Evolutionary conservation across 2,888 invertebrate genomes (phyloP), one percentile per base, ranked within the genome.

Genomic region (Trypoxylon attenuatum): DNA sequence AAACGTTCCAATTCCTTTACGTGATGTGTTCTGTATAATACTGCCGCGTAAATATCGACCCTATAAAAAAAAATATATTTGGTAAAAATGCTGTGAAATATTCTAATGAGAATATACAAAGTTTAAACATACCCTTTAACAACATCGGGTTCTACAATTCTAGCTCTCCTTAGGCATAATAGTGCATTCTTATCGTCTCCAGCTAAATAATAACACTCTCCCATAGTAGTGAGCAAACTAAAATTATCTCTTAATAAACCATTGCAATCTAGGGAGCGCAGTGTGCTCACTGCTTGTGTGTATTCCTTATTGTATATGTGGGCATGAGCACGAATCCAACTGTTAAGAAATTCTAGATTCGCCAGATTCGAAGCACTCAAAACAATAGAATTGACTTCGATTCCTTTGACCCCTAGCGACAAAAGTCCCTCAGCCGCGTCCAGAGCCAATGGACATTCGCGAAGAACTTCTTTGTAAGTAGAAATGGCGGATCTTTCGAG

Each of bases 391-490:
- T 93, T 91, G 0, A 95, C 93, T 87, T 95, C 94, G 38, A 90
- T 89, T 13, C 93, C 93, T 85, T 92, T 91, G 13, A 92, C 90
- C 1, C 94, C 94, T 43, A 95, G 85, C 64, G 91, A 90, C 49
- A 95, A 86, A 18, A 95, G 87, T 57, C 92, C 92, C 82, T 92
- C 92, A 1, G 93, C 92, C 4, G 94, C 93, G 77, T 93, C 93
- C 58, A 95, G 78, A 0, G 94, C 93, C 82, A 94, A 87, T 0
- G 95, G 94, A 80, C 92, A 92, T 77, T 92, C 92, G 70, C 92
- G 89, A 46, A 96, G 82, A 6, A 95, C 94, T 87, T 95, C 95
- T 83, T 94, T 94, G 82, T 92, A 95, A 23, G 92, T 91, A 1
- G 92, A 89, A 49, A 93, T 91, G 0, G 94, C 94, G 13, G 92